Evolutionary conservation across 2,888 invertebrate species (phyloP).

Genomic region (Plebejus anna): DNA sequence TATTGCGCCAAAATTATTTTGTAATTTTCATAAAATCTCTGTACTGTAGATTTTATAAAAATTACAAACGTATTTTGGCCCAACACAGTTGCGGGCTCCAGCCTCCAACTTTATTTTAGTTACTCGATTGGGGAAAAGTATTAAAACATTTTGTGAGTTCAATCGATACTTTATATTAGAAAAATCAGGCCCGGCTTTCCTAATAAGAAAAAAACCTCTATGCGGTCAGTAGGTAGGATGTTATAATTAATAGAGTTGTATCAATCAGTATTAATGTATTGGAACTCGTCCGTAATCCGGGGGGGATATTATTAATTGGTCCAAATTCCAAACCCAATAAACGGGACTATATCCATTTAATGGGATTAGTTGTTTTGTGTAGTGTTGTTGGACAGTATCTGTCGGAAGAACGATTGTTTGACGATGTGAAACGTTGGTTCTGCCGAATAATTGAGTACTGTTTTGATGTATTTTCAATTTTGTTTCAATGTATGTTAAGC

Average conservation of each 20-base stretch:
- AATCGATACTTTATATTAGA: background rate
- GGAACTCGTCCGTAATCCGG: background rate
- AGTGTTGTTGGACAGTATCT: background rate
- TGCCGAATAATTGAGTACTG: too few species aligned
- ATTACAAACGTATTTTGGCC: too few species aligned
- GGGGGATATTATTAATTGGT: background rate
- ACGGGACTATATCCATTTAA: background rate
- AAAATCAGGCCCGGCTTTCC: background rate
- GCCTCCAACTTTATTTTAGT: too few species aligned
- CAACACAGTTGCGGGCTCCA: too few species aligned
- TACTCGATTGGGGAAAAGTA: too few species aligned
- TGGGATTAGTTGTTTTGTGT: background rate
- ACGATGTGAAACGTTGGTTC: background rate
- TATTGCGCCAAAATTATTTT: too few species aligned
- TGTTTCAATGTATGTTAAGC: too few species aligned
- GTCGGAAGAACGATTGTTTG: background rate
- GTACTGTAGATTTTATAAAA: too few species aligned
- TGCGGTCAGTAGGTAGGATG: background rate
- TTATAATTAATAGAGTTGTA: background rate
- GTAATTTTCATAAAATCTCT: too few species aligned
- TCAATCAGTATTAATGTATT: background rate
- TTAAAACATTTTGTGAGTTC: background rate
- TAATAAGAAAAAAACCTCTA: background rate
- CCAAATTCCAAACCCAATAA: constrained; percentile 6
- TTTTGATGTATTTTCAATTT: too few species aligned